Evolutionary conservation across 1,140 invertebrate species (phyloP).

Genomic region (Anagrus nilaparvatae): DNA sequence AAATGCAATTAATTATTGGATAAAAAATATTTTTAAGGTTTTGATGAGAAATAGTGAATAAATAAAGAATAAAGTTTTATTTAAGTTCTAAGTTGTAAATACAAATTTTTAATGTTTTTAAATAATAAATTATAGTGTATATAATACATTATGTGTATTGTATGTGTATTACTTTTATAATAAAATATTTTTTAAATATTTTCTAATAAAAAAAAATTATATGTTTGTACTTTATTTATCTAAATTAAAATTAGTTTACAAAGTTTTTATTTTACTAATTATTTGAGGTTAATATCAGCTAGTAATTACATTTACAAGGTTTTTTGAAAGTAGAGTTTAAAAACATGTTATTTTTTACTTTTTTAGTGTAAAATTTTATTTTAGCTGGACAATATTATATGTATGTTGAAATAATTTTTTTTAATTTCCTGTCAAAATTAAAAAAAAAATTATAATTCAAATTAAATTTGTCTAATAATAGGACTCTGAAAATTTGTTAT

Average conservation of each 20-base stretch:
- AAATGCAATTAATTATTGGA: conserved; percentile 18
- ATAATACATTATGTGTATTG: too few relatives aligned
- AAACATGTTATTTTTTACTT: conserved; percentile 5
- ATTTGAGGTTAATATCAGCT: conserved; percentile 29
- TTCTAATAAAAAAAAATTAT: conserved; percentile 22
- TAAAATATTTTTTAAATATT: conserved; percentile 27
- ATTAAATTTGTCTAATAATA: conserved; percentile 15
- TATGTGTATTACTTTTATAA: too few relatives aligned
- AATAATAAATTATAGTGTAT: too few relatives aligned
- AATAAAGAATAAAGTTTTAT: too few relatives aligned
- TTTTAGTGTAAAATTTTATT: neutral
- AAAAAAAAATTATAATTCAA: conserved; percentile 1
- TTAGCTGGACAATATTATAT: neutral
- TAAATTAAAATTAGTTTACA: conserved; percentile 24
- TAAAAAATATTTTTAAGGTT: conserved; percentile 4
- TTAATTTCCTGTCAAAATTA: neutral
- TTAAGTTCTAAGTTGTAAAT: too few relatives aligned
- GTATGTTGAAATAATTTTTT: neutral
- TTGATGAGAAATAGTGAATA: conserved; percentile 2
- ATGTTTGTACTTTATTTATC: conserved; percentile 33
- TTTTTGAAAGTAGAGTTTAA: too few relatives aligned
- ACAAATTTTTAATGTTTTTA: too few relatives aligned
- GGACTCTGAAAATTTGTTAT: conserved; percentile 27
- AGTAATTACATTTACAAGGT: too few relatives aligned
- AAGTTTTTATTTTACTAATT: conserved; percentile 19